Conservation (phyloP, 2,888 invertebrate genomes). For the Syrphus vitripennis region DNA sequence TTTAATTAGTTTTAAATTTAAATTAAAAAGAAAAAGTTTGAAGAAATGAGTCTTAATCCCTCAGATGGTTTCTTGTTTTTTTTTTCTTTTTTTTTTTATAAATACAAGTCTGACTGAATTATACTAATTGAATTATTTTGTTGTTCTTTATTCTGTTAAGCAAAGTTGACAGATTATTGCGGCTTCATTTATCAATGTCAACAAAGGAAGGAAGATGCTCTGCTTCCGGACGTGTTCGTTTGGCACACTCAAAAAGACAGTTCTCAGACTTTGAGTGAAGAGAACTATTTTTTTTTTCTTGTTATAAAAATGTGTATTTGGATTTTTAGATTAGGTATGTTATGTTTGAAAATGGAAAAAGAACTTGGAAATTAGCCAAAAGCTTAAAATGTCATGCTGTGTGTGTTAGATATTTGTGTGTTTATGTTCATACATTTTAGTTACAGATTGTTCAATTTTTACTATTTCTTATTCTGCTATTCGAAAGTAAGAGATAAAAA, state of each 20-base stretch:
- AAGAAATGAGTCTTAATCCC: background rate
- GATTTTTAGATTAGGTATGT: background rate
- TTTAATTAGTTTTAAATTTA: constrained; percentile 32
- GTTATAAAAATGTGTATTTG: no score
- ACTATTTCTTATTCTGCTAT: no score
- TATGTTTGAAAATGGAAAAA: background rate
- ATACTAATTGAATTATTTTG: constrained; percentile 14
- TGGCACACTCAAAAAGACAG: background rate
- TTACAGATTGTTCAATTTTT: no score
- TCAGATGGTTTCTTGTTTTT: background rate
- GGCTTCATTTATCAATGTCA: constrained; percentile 23
- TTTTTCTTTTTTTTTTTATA: background rate
- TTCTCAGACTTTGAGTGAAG: background rate
- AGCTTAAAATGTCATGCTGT: background rate
- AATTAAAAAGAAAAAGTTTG: background rate
- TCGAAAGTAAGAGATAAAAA: no score
- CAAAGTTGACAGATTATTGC: constrained; percentile 5
- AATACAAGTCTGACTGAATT: background rate
- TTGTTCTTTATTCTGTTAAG: background rate
- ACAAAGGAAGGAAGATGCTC: background rate
- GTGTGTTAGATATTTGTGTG: background rate
- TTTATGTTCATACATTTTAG: no score
- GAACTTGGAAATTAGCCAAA: background rate
- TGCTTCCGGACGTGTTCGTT: background rate
- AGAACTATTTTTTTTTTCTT: background rate